Conservation (phyloP, 2,113 vertebrate species). For the Mirza zaza region DNA sequence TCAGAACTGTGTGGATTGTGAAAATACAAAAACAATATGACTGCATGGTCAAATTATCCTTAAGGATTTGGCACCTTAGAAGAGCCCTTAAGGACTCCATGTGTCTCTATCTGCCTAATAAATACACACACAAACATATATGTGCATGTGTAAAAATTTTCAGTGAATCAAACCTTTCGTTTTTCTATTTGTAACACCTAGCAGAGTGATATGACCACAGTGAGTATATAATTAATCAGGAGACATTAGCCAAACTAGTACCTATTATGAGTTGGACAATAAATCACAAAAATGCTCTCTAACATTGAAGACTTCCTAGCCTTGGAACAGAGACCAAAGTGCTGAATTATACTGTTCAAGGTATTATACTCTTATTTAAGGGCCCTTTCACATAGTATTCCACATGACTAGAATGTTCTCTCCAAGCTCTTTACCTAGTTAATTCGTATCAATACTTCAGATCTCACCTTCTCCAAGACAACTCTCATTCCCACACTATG, state of each 20-base stretch:
- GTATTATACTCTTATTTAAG: not conserved
- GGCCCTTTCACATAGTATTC: accelerated
- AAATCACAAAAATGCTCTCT: not conserved
- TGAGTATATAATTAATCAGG: not conserved
- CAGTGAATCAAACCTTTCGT: not conserved
- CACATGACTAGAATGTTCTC: not conserved
- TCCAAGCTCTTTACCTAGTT: not conserved
- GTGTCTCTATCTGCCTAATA: not conserved
- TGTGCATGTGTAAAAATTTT: not conserved
- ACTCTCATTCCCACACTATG: not conserved
- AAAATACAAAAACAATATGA: not conserved
- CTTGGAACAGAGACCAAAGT: not conserved
- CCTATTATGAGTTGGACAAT: not conserved
- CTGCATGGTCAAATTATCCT: not conserved
- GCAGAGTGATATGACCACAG: not conserved
- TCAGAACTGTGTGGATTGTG: not conserved
- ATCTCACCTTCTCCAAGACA: not conserved
- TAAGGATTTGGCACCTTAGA: not conserved
- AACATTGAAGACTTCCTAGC: not conserved
- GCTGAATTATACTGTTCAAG: not conserved
- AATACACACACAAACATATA: not conserved
- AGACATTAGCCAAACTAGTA: not conserved
- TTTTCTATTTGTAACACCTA: not conserved
- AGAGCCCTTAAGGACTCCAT: not conserved
- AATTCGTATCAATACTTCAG: not conserved